Conservation (phyloP, 1,140 invertebrate species). For the Rhynchophorus ferrugineus region DNA sequence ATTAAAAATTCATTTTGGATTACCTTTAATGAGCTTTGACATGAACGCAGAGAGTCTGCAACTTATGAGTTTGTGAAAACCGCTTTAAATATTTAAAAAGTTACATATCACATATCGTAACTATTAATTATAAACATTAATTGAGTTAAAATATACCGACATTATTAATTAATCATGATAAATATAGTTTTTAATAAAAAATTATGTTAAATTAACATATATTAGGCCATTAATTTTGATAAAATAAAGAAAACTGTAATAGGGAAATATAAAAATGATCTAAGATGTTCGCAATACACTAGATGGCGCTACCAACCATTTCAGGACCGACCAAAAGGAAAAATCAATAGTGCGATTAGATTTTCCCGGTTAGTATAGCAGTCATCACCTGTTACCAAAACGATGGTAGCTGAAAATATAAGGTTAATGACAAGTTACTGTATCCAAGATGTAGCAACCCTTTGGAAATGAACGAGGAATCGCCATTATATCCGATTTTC, state of each 20-base stretch:
- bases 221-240: no score
- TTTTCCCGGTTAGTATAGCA: background rate
- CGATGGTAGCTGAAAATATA: slow-evolving; percentile 2
- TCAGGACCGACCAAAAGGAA: background rate
- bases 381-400: slow-evolving; percentile 13
- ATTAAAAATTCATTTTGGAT: background rate
- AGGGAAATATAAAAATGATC: no score
- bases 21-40: background rate
- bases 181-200: no score
- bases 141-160: no score
- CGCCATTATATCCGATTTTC: slow-evolving; percentile 3
- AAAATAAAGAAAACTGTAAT: no score
- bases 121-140: no score
- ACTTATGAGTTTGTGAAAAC: background rate
- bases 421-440: slow-evolving; percentile 10
- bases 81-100: no score
- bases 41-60: background rate
- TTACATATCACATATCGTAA: no score
- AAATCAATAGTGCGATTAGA: slow-evolving; percentile 4
- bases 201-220: no score
- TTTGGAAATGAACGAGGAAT: slow-evolving; percentile 13
- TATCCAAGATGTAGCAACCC: background rate
- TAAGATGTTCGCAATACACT: no score
- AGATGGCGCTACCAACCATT: slow-evolving; percentile 3
- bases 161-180: no score